phyloP scores from a whole-genome alignment of 2,113 vertebrate genomes.

The Nothobranchius kuhntae region DNA sequence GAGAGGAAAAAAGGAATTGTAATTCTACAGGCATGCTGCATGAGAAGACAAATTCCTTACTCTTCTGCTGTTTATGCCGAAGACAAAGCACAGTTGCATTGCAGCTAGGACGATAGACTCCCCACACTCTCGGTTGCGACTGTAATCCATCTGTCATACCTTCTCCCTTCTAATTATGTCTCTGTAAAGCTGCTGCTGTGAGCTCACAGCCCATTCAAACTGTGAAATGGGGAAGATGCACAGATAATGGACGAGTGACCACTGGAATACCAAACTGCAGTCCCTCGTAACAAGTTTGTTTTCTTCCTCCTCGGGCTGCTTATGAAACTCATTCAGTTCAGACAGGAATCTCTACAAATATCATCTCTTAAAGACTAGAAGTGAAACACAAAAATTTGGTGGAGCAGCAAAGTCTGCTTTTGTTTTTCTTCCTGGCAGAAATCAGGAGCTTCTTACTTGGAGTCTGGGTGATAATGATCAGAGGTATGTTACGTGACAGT shows the following conservation, averaged over 20 bases:
- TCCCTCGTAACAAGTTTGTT: constrained; percentile 14
- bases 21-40: constrained; percentile 46
- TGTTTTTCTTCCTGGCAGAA: constrained; percentile 12
- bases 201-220: constrained; percentile 46
- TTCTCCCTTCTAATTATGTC: constrained; percentile 69
- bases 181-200: constrained; percentile 57
- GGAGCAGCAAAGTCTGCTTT: background rate
- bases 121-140: constrained; percentile 65
- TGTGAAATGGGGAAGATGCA: constrained; percentile 59
- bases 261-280: constrained; percentile 50
- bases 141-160: constrained; percentile 76
- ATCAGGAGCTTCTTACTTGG: constrained; percentile 32
- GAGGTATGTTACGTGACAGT: constrained; percentile 50
- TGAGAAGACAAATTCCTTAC: constrained; percentile 52
- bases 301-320: constrained; percentile 25
- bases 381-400: constrained; percentile 4
- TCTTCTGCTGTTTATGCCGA: constrained; percentile 56
- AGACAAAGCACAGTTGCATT: constrained; percentile 65
- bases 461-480: constrained; percentile 45
- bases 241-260: constrained; percentile 60
- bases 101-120: constrained; percentile 53
- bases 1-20: constrained; percentile 13
- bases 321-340: constrained; percentile 10
- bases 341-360: constrained; percentile 9
- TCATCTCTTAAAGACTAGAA: background rate